A percentile compares a stretch with the other conserved stretches of the same genome.
Evolutionary conservation across 2,888 invertebrate species (phyloP).

Genomic region (Hesperia comma): DNA sequence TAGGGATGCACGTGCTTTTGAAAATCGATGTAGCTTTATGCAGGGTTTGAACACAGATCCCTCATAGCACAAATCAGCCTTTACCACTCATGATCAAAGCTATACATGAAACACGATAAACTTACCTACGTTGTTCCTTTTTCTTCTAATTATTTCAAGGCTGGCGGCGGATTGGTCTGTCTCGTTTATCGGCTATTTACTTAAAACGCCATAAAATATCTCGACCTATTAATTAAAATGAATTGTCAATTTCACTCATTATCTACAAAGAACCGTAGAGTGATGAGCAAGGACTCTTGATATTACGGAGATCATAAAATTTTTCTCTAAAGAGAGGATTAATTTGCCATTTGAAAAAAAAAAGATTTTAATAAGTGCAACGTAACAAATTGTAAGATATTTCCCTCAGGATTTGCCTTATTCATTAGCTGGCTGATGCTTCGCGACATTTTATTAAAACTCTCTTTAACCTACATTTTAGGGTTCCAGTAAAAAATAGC

Average conservation of each 20-base stretch:
- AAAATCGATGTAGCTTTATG: too few relatives aligned
- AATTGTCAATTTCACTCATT: not conserved
- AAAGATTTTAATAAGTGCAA: constrained; percentile 12
- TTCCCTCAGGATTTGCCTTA: not conserved
- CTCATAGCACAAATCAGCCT: too few relatives aligned
- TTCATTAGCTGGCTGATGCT: constrained; percentile 8
- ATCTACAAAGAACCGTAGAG: not conserved
- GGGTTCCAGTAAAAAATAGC: not conserved
- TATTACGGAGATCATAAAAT: constrained; percentile 10
- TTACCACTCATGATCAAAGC: too few relatives aligned
- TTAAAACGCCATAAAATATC: too few relatives aligned
- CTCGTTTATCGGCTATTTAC: too few relatives aligned
- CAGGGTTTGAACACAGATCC: too few relatives aligned
- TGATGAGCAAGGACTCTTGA: constrained; percentile 4
- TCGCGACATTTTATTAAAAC: constrained; percentile 7
- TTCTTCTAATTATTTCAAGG: too few relatives aligned
- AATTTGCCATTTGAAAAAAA: not conserved
- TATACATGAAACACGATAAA: too few relatives aligned
- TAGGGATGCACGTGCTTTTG: too few relatives aligned
- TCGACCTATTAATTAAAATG: not conserved
- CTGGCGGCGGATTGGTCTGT: too few relatives aligned
- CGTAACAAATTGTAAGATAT: constrained; percentile 7
- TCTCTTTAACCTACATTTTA: constrained; percentile 1
- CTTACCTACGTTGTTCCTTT: too few relatives aligned
- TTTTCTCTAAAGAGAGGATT: constrained; percentile 7